phyloP scores from a whole-genome alignment of 2,888 invertebrate genomes.

The Pimpla rufipes region DNA sequence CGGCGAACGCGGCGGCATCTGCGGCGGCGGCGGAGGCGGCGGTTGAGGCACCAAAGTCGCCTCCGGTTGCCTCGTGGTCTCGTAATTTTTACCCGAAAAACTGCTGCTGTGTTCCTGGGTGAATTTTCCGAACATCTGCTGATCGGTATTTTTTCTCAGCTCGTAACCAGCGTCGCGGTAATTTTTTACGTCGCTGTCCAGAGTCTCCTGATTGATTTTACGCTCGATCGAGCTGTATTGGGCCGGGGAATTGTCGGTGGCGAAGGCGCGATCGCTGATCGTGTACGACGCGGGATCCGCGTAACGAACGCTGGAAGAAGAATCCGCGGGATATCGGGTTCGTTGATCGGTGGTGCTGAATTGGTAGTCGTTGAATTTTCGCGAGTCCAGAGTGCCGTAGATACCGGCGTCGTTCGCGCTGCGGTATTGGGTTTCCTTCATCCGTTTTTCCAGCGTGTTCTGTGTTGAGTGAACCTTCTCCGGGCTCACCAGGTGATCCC shows the following conservation, averaged over 20 bases:
- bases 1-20: conserved; percentile 63
- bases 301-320: too few relatives aligned
- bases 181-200: conserved; percentile 54
- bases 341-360: conserved; percentile 28
- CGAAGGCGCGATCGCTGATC: conserved; percentile 70
- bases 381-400: conserved; percentile 75
- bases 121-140: conserved; percentile 69
- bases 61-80: conserved; percentile 48
- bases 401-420: conserved; percentile 69
- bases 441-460: conserved; percentile 80
- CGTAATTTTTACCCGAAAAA: conserved; percentile 68
- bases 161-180: conserved; percentile 55
- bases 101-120: conserved; percentile 69
- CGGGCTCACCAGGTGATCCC: conserved; percentile 80
- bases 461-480: conserved; percentile 83
- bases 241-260: conserved; percentile 74
- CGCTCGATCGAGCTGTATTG: conserved; percentile 81
- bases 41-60: conserved; percentile 16
- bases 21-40: conserved; percentile 54
- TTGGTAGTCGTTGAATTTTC: conserved; percentile 64
- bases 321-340: conserved; percentile 45
- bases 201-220: conserved; percentile 79
- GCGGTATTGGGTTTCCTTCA: conserved; percentile 77
- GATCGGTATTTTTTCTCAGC: conserved; percentile 67
- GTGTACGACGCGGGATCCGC: too few relatives aligned